These are phyloP conservation scores for Cerceris rybyensis DNA, from an alignment of 2,888 invertebrate genomes.

Conservation along the genomic window DNA sequence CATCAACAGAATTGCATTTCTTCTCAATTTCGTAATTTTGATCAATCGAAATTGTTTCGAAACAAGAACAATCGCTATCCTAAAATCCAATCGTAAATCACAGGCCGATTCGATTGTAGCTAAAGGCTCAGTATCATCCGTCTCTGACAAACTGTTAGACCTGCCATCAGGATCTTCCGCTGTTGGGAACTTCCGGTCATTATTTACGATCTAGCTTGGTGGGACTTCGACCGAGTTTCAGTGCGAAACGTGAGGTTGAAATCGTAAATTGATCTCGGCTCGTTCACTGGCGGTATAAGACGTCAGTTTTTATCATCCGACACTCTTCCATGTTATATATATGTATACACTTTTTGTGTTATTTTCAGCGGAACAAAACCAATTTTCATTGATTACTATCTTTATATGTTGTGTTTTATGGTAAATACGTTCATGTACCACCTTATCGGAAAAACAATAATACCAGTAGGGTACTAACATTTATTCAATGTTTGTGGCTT, in stretches of 20 bases:
- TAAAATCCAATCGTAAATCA: constrained; percentile 62
- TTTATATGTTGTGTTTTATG: constrained; percentile 8
- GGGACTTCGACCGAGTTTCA: constrained; percentile 74
- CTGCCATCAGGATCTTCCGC: constrained; percentile 74
- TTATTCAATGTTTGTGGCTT: not conserved
- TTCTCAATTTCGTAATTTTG: constrained; percentile 48
- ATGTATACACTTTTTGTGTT: constrained; percentile 29
- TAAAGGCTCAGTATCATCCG: constrained; percentile 69
- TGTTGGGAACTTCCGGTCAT: constrained; percentile 76
- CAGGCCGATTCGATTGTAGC: constrained; percentile 63
- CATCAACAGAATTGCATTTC: not conserved
- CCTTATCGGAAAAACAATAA: not conserved
- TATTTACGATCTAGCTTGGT: constrained; percentile 76
- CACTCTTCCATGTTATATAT: constrained; percentile 37
- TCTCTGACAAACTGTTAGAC: constrained; percentile 73
- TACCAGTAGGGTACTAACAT: not conserved
- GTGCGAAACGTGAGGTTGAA: constrained; percentile 70
- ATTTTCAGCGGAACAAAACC: constrained; percentile 44
- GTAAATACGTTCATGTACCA: not conserved
- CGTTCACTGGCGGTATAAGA: constrained; percentile 55
- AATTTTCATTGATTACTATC: constrained; percentile 48
- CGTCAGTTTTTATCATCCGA: constrained; percentile 66
- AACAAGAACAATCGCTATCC: constrained; percentile 66
- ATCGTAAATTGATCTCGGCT: constrained; percentile 76
- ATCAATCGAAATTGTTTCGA: constrained; percentile 60